A percentile compares a stretch with the other conserved stretches of the same genome.
These are phyloP conservation scores for Ostrea denselamellosa DNA, from an alignment of 1,140 invertebrate species.

Conservation along the genomic window DNA sequence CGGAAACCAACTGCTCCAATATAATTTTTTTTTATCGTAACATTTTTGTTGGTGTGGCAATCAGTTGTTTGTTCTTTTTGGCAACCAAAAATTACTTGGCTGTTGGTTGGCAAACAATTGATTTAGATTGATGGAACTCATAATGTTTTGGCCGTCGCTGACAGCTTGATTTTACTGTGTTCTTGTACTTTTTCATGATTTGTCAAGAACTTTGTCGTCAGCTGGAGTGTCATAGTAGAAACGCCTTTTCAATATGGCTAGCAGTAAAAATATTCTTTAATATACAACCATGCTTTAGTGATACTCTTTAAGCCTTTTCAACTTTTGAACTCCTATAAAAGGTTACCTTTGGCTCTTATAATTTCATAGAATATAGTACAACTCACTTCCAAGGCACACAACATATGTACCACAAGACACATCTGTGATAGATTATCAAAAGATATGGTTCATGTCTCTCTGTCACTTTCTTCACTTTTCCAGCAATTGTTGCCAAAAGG, in stretches of 20 bases:
- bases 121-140: slow-evolving; percentile 34
- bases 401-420: slow-evolving; percentile 24
- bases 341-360: not conserved
- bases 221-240: not conserved
- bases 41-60: not conserved
- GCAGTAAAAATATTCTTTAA: not conserved
- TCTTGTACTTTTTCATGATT: not conserved
- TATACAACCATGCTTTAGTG: not conserved
- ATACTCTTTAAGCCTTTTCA: not conserved
- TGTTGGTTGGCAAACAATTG: slow-evolving; percentile 2
- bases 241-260: not conserved
- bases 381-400: not conserved
- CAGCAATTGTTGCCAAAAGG: slow-evolving; percentile 31
- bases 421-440: not conserved
- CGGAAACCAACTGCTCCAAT: not conserved
- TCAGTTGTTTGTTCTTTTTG: not conserved
- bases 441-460: not conserved
- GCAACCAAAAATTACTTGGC: not conserved
- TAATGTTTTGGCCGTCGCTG: not conserved
- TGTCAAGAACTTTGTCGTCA: slow-evolving; percentile 26
- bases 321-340: slow-evolving; percentile 20
- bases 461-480: slow-evolving; percentile 18
- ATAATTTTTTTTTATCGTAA: not conserved
- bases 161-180: not conserved
- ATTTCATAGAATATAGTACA: not conserved